Conservation (phyloP, 2,113 vertebrate species). For the Cyprinodon tularosa region DNA sequence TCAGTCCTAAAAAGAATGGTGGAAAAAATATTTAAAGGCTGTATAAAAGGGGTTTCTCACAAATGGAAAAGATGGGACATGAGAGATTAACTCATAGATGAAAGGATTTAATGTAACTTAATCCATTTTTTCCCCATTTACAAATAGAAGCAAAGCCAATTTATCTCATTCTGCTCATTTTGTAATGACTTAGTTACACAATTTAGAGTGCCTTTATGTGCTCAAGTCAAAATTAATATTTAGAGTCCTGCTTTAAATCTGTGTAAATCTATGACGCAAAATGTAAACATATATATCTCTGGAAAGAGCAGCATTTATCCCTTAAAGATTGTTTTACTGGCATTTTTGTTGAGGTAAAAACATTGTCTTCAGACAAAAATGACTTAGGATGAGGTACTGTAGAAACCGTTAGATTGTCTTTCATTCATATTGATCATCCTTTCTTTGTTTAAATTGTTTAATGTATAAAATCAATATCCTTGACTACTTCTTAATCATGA, state of each 20-base stretch:
- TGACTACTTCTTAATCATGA: background rate
- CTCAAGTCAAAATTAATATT: background rate
- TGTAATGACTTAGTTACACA: background rate
- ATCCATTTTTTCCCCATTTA: background rate
- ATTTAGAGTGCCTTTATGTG: background rate
- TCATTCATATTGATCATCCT: background rate
- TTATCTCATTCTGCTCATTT: background rate
- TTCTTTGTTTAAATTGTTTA: background rate
- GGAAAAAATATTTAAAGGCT: background rate
- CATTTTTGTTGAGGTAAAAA: background rate
- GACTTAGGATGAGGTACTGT: background rate
- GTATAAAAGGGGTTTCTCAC: fast-evolving
- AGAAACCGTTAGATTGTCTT: background rate
- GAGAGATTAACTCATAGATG: background rate
- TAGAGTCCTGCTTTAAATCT: background rate
- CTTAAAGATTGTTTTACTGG: too few species aligned
- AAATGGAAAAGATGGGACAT: background rate
- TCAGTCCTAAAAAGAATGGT: conserved; percentile 83
- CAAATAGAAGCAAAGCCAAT: background rate
- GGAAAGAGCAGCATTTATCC: background rate
- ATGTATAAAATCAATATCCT: background rate
- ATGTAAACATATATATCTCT: background rate
- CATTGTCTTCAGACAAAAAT: too few species aligned
- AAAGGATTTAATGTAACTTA: background rate
- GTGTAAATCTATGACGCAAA: background rate